Evolutionary conservation across 2,113 vertebrate genomes (phyloP), one percentile per base, ranked within the genome.

Genomic region (Macquaria ambigua): DNA sequence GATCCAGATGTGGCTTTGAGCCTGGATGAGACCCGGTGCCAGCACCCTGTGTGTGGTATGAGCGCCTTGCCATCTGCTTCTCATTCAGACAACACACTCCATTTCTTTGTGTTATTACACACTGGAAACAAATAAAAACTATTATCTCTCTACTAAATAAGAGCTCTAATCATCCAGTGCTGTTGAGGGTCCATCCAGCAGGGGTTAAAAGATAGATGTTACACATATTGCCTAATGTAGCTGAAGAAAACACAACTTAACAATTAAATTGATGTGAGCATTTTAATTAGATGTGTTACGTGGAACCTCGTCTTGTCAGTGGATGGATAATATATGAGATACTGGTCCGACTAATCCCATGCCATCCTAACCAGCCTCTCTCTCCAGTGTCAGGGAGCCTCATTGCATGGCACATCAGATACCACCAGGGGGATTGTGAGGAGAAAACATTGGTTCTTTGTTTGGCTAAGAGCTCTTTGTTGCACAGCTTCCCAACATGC

Each of bases 41-140:
- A 95, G 92, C 89, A 20, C 92, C 87, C 90, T 88, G 94, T 95
- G 95, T 96, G 96, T 94, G 94, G 94, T 95, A 93, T 70, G 52
- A 79, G 58, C 90, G 58, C 72, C 62, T 62, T 61, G 90, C 85
- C 93, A 95, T 96, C 92, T 96, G 95, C 90, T 95, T 95, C 88
- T 81, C 75, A 94, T 95, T 92, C 84, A 89, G 72, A 56, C 78
- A 66, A 63, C 88, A 89, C 84, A 90, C 87, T 90, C 90, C 56
- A 81, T 90, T 83, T 93, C 77, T 93, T 83, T 92, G 79, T 94
- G 86, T 94, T 94, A 92, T 93, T 93, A 86, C 89, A 92, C 84
- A 82, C 87, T 92, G 87, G 87, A 93, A 95, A 93, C 90, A 92
- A 96, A 94, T 91, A 89, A 92, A 93, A 94, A 92, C 91, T 86